These are phyloP conservation scores for Drosophila mercatorum DNA, from an alignment of 2,888 invertebrate species.

Conservation along the genomic window DNA sequence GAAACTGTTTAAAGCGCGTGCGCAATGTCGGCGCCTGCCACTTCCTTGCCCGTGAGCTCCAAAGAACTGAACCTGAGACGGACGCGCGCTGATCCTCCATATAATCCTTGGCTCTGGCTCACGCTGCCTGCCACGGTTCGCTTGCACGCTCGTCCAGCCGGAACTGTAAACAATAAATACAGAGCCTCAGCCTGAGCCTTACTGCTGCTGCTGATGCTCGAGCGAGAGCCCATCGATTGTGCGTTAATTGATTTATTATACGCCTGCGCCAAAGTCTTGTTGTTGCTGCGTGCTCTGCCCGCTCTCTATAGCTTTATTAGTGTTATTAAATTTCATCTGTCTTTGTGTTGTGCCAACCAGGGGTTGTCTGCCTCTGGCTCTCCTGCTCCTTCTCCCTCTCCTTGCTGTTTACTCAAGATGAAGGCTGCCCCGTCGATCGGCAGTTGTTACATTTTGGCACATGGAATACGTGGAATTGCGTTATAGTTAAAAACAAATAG, in stretches of 20 bases:
- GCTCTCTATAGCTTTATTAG: constrained; percentile 66
- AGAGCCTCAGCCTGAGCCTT: not conserved
- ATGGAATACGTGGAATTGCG: constrained; percentile 53
- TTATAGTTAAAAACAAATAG: constrained; percentile 39
- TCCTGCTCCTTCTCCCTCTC: not conserved
- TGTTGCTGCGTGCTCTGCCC: constrained; percentile 45
- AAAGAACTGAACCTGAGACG: not conserved
- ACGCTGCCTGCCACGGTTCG: constrained; percentile 41
- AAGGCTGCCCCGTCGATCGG: constrained; percentile 24
- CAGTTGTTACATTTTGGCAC: constrained; percentile 73
- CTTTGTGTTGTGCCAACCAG: constrained; percentile 22
- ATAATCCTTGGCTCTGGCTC: constrained; percentile 23
- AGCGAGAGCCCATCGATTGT: constrained; percentile 48
- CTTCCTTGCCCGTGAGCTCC: constrained; percentile 44
- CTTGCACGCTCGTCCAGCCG: constrained; percentile 76
- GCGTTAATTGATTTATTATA: constrained; percentile 74
- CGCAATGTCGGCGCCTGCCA: constrained; percentile 56
- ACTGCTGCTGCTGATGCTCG: constrained; percentile 5
- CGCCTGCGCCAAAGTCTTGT: constrained; percentile 63
- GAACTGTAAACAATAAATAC: constrained; percentile 83
- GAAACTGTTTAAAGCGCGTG: constrained; percentile 67
- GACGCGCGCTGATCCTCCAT: constrained; percentile 20
- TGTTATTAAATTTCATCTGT: constrained; percentile 75
- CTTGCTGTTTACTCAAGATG: constrained; percentile 43
- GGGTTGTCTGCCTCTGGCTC: constrained; percentile 4